phyloP scores from a whole-genome alignment of 2,888 invertebrate species.

The Noctua fimbriata region DNA sequence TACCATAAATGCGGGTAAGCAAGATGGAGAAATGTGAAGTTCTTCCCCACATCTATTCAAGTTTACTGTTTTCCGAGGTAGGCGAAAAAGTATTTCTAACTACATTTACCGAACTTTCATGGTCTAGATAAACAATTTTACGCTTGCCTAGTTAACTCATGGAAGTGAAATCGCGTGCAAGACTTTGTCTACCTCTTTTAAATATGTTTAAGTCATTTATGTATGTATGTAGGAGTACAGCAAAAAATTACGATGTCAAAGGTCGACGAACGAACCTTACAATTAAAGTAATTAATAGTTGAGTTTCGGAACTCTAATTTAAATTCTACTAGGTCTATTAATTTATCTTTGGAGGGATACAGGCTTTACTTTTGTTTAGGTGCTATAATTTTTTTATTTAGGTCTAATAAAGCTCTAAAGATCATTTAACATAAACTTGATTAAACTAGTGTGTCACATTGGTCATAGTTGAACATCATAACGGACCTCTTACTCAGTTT shows the following conservation, averaged over 20 bases:
- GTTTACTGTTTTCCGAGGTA: slow-evolving; percentile 24
- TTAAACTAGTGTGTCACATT: slow-evolving; percentile 26
- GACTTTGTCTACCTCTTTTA: slow-evolving; percentile 29
- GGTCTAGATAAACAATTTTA: slow-evolving; percentile 50
- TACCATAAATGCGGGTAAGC: slow-evolving; percentile 20
- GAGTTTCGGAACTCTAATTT: neutral
- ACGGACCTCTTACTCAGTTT: slow-evolving; percentile 32
- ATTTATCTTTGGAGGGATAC: neutral
- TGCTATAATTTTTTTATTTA: neutral
- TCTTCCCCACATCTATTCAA: slow-evolving; percentile 38
- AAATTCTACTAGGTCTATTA: neutral
- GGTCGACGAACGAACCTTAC: slow-evolving; percentile 31
- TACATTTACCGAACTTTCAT: slow-evolving; percentile 46
- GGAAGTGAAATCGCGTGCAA: slow-evolving; percentile 50
- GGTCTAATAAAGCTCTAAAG: neutral
- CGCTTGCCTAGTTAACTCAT: slow-evolving; percentile 27
- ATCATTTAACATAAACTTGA: slow-evolving; percentile 14
- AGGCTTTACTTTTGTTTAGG: neutral
- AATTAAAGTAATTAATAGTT: slow-evolving; percentile 24
- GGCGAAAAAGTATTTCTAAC: slow-evolving; percentile 36
- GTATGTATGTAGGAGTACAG: neutral
- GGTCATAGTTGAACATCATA: slow-evolving; percentile 6
- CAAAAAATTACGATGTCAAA: slow-evolving; percentile 28
- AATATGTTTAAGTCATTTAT: slow-evolving; percentile 37
- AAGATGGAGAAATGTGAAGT: slow-evolving; percentile 50